These are phyloP conservation scores for Macheiramphus alcinus DNA, from an alignment of 2,113 vertebrate genomes.

Conservation along the genomic window DNA sequence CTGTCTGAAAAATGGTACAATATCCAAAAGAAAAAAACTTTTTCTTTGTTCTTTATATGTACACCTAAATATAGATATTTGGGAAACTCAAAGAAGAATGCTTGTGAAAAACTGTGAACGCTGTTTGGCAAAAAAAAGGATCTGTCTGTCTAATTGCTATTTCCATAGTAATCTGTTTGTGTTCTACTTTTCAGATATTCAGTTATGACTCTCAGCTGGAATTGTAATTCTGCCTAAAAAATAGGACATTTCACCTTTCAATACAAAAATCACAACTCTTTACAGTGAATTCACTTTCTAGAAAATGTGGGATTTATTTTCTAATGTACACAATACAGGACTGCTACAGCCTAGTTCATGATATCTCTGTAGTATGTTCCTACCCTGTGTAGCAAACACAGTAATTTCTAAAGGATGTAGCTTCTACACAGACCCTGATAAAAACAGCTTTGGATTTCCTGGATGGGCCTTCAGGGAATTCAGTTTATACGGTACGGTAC, in stretches of 20 bases:
- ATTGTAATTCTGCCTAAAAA: neutral
- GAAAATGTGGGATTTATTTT: neutral
- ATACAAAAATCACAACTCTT: neutral
- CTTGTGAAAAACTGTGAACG: neutral
- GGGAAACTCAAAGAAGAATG: neutral
- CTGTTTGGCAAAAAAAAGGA: neutral
- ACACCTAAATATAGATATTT: neutral
- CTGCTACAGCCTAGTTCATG: neutral
- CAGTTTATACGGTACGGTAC: neutral
- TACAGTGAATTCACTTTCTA: neutral
- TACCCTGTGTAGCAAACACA: neutral
- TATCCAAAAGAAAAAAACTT: neutral
- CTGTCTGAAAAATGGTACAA: slow-evolving; percentile 20
- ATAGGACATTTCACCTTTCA: neutral
- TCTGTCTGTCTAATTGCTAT: neutral
- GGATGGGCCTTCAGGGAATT: neutral
- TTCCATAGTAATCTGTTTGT: neutral
- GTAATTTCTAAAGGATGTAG: neutral
- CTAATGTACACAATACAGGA: neutral
- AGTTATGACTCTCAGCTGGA: neutral
- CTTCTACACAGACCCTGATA: neutral
- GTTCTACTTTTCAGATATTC: neutral
- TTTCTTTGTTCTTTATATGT: neutral
- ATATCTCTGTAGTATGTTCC: neutral
- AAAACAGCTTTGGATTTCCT: neutral